phyloP scores from a whole-genome alignment of 2,113 vertebrate species.

The Istiophorus platypterus region DNA sequence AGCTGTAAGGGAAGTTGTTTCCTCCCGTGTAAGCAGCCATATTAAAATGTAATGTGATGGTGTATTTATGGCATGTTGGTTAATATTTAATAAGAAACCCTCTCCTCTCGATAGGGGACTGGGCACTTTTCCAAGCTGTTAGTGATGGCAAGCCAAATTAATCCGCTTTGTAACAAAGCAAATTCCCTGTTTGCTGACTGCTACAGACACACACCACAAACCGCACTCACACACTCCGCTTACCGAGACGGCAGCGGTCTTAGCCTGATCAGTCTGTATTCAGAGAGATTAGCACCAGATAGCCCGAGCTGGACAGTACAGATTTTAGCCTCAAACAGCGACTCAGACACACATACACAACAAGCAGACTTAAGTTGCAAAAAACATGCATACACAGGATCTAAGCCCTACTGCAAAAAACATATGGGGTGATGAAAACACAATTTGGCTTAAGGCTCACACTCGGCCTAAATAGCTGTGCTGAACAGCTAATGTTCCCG shows the following conservation, averaged over 20 bases:
- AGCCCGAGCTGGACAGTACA: conserved; percentile 68
- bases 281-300: conserved; percentile 77
- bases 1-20: conserved; percentile 22
- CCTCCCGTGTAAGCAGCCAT: conserved; percentile 14
- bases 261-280: conserved; percentile 74
- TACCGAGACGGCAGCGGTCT: conserved; percentile 57
- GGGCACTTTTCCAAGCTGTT: conserved; percentile 76
- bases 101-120: conserved; percentile 63
- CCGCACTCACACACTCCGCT: conserved; percentile 46
- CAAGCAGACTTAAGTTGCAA: conserved; percentile 60
- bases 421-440: conserved; percentile 56
- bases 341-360: conserved; percentile 56
- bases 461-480: conserved; percentile 42
- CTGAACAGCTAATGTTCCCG: not conserved
- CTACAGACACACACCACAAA: conserved; percentile 58
- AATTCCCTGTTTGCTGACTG: conserved; percentile 82
- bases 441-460: conserved; percentile 49
- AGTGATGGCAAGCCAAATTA: conserved; percentile 78
- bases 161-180: conserved; percentile 84
- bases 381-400: conserved; percentile 51
- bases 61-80: conserved; percentile 73
- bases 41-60: conserved; percentile 60
- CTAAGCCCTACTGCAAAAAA: conserved; percentile 28
- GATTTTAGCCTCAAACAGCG: conserved; percentile 60
- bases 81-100: conserved; percentile 78